These are phyloP conservation scores for Luidia sarsii DNA, from an alignment of 53 echinoderm and acorn worm species.

Conservation along the genomic window DNA sequence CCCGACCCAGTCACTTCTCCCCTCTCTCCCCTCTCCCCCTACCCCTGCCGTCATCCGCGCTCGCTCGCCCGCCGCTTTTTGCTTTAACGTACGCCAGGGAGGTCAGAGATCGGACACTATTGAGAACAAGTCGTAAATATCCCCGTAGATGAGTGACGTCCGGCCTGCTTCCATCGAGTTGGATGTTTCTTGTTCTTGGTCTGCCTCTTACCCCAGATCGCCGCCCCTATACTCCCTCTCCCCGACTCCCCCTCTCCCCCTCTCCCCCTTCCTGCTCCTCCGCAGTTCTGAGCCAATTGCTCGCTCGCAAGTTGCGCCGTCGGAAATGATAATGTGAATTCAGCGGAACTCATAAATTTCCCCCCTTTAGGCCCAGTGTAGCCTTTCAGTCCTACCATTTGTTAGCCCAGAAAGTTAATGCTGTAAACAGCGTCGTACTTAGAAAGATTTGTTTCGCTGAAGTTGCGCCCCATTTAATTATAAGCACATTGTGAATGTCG, in stretches of 20 bases:
- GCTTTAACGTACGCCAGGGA: conserved; percentile 49
- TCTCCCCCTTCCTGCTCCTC: neutral
- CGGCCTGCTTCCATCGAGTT: neutral
- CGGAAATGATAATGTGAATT: no score
- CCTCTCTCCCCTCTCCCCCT: conserved; percentile 22
- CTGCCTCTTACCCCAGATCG: no score
- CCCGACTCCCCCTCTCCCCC: no score
- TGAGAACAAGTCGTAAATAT: conserved; percentile 55
- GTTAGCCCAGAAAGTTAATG: conserved; percentile 46
- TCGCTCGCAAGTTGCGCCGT: no score
- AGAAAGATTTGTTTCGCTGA: no score
- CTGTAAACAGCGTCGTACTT: conserved; percentile 22
- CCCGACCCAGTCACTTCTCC: conserved; percentile 28
- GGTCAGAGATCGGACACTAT: conserved; percentile 36
- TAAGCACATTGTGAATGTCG: no score
- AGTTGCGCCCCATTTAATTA: no score
- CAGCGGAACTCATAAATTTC: conserved; percentile 51
- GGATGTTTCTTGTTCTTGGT: no score
- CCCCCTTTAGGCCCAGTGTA: no score
- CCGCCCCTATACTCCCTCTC: no score
- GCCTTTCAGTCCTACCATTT: conserved; percentile 43
- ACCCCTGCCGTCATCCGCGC: conserved; percentile 25
- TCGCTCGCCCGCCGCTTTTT: conserved; percentile 37
- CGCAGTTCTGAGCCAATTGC: no score
- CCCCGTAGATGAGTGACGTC: conserved; percentile 28